Conservation (phyloP, 1,140 invertebrate species). For the Mya arenaria region DNA sequence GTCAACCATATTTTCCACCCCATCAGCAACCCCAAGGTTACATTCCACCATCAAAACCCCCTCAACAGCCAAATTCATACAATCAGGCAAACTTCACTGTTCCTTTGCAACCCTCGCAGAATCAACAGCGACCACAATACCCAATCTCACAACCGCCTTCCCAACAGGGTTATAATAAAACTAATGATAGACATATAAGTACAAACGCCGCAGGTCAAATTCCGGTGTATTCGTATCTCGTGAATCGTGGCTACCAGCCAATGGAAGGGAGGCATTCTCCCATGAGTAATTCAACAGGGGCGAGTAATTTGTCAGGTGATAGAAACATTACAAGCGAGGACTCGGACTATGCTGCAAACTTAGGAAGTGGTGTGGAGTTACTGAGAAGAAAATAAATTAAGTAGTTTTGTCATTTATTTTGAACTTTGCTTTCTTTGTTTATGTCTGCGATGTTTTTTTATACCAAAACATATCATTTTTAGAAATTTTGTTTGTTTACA, state of each 20-base stretch:
- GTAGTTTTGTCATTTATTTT: too few species aligned
- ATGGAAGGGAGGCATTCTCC: slow-evolving; percentile 54
- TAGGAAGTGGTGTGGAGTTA: slow-evolving; percentile 52
- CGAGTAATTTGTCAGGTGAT: slow-evolving; percentile 51
- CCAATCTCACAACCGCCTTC: background rate
- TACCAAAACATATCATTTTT: too few species aligned
- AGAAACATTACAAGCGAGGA: slow-evolving; percentile 40
- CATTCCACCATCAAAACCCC: background rate
- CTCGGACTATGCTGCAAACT: slow-evolving; percentile 44
- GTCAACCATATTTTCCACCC: slow-evolving; percentile 22
- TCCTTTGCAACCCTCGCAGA: background rate
- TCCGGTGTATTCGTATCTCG: slow-evolving; percentile 54
- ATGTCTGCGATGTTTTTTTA: too few species aligned
- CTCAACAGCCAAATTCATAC: slow-evolving; percentile 3
- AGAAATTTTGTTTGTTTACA: too few species aligned
- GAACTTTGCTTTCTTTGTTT: too few species aligned
- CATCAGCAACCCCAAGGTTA: too few species aligned
- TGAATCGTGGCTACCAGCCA: slow-evolving; percentile 49
- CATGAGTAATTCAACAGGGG: slow-evolving; percentile 48
- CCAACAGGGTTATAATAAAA: slow-evolving; percentile 12
- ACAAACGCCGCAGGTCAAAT: background rate
- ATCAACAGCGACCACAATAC: background rate
- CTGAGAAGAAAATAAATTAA: slow-evolving; percentile 42
- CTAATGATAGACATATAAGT: too few species aligned
- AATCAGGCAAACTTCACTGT: slow-evolving; percentile 51